Evolutionary conservation across 2,113 vertebrate species (phyloP).

Genomic region (Columba janthina): DNA sequence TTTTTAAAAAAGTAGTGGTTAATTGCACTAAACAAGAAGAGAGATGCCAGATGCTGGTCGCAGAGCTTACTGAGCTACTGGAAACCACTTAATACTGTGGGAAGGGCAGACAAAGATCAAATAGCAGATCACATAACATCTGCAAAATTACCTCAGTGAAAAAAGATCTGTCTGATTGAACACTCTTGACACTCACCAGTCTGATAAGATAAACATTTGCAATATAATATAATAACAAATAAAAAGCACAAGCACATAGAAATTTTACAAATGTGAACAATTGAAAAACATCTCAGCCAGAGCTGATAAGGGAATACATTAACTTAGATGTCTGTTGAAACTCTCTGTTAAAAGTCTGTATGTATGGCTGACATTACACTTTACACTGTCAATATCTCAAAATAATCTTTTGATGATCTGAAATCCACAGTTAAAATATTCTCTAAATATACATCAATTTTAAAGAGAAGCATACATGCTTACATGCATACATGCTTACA

Average conservation of each 20-base stretch:
- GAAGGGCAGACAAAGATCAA: background rate
- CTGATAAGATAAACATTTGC: background rate
- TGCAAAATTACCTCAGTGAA: background rate
- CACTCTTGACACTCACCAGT: rapidly evolving
- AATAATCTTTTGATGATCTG: background rate
- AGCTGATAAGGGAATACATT: background rate
- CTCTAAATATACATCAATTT: background rate
- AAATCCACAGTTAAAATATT: background rate
- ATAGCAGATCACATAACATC: background rate
- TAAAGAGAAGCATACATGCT: background rate
- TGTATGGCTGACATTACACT: background rate
- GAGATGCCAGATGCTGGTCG: background rate
- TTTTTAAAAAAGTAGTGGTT: background rate
- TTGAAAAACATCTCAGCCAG: background rate
- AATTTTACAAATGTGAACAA: background rate
- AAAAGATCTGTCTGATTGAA: background rate
- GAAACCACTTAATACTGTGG: background rate
- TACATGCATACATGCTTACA: background rate
- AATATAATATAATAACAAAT: background rate
- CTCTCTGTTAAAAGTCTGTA: background rate
- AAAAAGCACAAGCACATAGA: rapidly evolving
- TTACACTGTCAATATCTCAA: background rate
- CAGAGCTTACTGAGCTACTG: background rate
- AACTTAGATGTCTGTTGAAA: background rate
- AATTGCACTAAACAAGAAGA: background rate